Evolutionary conservation across 2,888 invertebrate genomes (phyloP), one percentile per base, ranked within the genome.

Genomic region (Drosophila limbata): DNA sequence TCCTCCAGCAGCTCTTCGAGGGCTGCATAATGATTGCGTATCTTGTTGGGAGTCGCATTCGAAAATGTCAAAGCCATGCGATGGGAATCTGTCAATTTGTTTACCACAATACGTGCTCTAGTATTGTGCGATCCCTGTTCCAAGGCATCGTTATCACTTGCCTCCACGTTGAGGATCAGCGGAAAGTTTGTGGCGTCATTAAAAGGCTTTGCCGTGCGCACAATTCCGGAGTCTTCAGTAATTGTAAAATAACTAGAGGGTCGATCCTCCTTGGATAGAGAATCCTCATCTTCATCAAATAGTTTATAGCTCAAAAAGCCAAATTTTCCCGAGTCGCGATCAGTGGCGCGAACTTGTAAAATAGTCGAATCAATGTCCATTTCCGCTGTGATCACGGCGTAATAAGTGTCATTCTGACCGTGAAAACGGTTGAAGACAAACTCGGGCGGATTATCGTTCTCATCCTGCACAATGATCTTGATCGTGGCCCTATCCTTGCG

Each of bases 401-500:
- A 97, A 91, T 96, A 98, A 55, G 96, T 96, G 60, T 94, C 95
- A 56, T 94, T 94, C 11, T 94, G 94, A 0, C 93, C 94, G 3
- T 93, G 93, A 57, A 93, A 92, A 13, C 94, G 94, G 1, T 96
- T 95, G 84, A 96, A 96, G 0, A 96, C 92, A 90, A 98, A 98
- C 80, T 95, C 94, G 0, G 98, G 98, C 0, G 94, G 94, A 91
- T 98, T 98, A 91, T 98, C 98, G 91, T 98, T 98, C 1, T 97
- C 95, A 91, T 98, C 98, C 67, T 92, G 92, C 1, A 98, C 96
- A 74, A 96, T 96, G 0, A 98, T 95, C 73, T 96, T 96, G 0
- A 98, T 95, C 82, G 94, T 94, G 0, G 97, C 95, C 21, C 94
- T 94, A 81, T 95, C 96, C 73, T 95, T 95, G 42, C 95, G 95